These are phyloP conservation scores for Leguminivora glycinivorella DNA, from an alignment of 1,140 invertebrate species.

Conservation along the genomic window DNA sequence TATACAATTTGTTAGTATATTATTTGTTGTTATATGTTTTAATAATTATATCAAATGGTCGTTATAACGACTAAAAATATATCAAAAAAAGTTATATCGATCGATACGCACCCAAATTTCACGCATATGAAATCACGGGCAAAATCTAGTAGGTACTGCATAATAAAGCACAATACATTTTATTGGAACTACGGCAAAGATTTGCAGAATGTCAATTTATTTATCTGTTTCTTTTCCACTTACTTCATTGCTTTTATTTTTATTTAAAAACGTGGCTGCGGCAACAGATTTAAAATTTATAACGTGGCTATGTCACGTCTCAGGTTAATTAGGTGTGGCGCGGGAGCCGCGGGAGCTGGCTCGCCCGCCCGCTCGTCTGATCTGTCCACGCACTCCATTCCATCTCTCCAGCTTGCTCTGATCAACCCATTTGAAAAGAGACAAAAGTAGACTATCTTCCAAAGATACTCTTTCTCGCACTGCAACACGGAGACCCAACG, in stretches of 20 bases:
- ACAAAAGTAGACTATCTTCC: background rate
- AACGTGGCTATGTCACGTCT: constrained; percentile 61
- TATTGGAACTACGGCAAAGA: constrained; percentile 9
- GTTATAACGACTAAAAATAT: no score
- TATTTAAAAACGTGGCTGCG: constrained; percentile 39
- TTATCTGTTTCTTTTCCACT: constrained; percentile 30
- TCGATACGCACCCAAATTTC: no score
- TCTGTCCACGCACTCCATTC: background rate
- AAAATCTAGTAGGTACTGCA: no score
- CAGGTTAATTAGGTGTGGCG: constrained; percentile 65
- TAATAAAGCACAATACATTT: background rate
- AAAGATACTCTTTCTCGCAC: background rate
- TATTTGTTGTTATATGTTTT: no score
- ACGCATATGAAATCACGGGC: no score
- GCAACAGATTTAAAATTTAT: constrained; percentile 67
- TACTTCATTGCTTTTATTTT: constrained; percentile 39
- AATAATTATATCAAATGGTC: no score
- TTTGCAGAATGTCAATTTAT: constrained; percentile 29
- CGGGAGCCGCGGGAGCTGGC: constrained; percentile 66
- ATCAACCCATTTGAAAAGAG: background rate
- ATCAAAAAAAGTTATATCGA: no score
- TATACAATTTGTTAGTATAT: no score
- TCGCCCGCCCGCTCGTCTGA: background rate
- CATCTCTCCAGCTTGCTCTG: background rate
- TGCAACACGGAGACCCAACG: background rate